These are phyloP conservation scores for Lagria hirta DNA, from an alignment of 2,888 invertebrate genomes.

Conservation along the genomic window DNA sequence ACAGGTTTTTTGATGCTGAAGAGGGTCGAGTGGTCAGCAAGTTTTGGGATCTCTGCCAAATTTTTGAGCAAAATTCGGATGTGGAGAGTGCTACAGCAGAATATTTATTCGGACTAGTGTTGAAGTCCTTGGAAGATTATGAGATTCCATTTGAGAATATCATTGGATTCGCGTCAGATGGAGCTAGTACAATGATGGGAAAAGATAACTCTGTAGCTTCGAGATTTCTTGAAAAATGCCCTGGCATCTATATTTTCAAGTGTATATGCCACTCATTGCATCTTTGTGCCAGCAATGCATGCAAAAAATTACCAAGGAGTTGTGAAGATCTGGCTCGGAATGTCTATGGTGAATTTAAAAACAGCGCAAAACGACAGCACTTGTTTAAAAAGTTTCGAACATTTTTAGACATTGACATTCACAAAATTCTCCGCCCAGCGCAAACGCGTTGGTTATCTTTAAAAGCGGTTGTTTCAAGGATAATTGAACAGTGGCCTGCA, in stretches of 20 bases:
- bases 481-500: constrained; percentile 3
- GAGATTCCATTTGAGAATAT: constrained; percentile 39
- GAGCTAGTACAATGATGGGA: constrained; percentile 43
- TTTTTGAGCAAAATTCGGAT: neutral
- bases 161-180: constrained; percentile 44
- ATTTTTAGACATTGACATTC: constrained; percentile 2
- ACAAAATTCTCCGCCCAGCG: constrained; percentile 2
- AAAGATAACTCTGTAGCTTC: constrained; percentile 39
- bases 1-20: neutral
- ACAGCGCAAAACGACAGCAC: constrained; percentile 3
- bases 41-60: constrained; percentile 2
- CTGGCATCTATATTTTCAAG: constrained; percentile 39
- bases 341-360: constrained; percentile 5
- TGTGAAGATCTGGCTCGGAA: constrained; percentile 6
- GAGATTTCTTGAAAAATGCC: constrained; percentile 35
- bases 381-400: neutral
- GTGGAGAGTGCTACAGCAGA: neutral
- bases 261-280: constrained; percentile 43
- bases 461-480: neutral
- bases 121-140: neutral
- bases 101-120: neutral
- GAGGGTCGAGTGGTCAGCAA: neutral
- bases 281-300: constrained; percentile 23
- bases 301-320: constrained; percentile 6
- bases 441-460: constrained; percentile 8